These are phyloP conservation scores for Colistium nudipinnis DNA, from an alignment of 2,113 vertebrate species.

Conservation along the genomic window DNA sequence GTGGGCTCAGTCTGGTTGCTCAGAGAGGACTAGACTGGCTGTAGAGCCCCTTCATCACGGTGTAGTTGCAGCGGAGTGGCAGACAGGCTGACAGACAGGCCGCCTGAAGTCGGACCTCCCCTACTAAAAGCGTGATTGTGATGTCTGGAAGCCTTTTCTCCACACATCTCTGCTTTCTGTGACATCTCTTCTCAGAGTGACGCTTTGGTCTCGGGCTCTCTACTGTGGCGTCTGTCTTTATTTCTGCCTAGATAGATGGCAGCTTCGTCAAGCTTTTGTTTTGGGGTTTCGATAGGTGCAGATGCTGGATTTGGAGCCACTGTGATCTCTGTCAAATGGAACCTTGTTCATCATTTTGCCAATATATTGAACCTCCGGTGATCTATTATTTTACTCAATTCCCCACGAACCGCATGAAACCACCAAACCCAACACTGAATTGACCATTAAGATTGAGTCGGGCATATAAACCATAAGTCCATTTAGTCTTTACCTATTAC, in stretches of 20 bases:
- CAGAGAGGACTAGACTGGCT: slow-evolving; percentile 44
- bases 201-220: slow-evolving; percentile 56
- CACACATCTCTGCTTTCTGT: slow-evolving; percentile 61
- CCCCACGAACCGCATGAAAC: background rate
- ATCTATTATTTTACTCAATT: too few species aligned
- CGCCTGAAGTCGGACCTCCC: slow-evolving; percentile 65
- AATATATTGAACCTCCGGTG: too few species aligned
- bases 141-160: slow-evolving; percentile 61
- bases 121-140: slow-evolving; percentile 69
- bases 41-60: slow-evolving; percentile 67
- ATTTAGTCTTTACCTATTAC: background rate
- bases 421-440: background rate
- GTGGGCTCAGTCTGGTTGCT: slow-evolving; percentile 63
- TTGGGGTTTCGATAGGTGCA: background rate
- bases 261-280: slow-evolving; percentile 29
- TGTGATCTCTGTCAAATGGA: background rate
- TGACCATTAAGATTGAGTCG: too few species aligned
- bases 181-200: slow-evolving; percentile 70
- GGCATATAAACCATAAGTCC: background rate
- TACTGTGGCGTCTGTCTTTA: slow-evolving; percentile 54
- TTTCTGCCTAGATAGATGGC: slow-evolving; percentile 65
- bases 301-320: background rate
- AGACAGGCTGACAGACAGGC: slow-evolving; percentile 61
- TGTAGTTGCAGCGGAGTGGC: slow-evolving; percentile 32
- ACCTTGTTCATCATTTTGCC: background rate